Evolutionary conservation across 2,113 vertebrate genomes (phyloP).

Genomic region (Dendrocopos noguchii): DNA sequence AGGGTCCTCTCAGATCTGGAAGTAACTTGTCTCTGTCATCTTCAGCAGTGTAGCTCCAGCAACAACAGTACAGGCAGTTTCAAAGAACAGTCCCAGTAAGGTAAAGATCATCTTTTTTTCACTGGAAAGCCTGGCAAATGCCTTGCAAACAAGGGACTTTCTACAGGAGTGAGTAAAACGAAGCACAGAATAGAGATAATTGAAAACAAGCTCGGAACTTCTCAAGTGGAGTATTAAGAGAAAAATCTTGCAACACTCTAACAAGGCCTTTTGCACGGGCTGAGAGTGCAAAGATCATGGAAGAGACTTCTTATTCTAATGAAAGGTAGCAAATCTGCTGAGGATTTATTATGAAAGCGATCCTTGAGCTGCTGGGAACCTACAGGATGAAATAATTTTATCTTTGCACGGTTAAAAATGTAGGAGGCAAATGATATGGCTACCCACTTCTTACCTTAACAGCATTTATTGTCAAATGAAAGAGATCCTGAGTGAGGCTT

Average conservation of each 20-base stretch:
- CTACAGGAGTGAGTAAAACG: not conserved
- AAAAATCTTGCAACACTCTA: not conserved
- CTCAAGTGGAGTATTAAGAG: not conserved
- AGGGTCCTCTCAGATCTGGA: not conserved
- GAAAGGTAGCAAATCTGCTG: not conserved
- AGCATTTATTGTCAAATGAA: accelerated
- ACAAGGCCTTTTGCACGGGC: not conserved
- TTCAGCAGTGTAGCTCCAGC: not conserved
- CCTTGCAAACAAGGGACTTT: not conserved
- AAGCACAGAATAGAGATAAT: not conserved
- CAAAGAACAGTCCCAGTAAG: not conserved
- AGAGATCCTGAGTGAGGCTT: not conserved
- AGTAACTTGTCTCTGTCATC: not conserved
- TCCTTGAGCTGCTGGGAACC: not conserved
- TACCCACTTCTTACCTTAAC: not conserved
- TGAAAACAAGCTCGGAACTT: not conserved
- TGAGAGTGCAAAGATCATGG: not conserved
- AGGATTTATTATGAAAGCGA: not conserved
- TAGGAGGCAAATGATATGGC: not conserved
- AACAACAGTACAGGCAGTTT: not conserved
- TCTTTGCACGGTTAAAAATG: not conserved
- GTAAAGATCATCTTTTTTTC: not conserved
- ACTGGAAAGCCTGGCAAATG: not conserved
- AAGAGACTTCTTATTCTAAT: not conserved
- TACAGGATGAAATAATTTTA: not conserved